phyloP scores from a whole-genome alignment of 2,888 invertebrate genomes.

The Mechanitis mazaeus region DNA sequence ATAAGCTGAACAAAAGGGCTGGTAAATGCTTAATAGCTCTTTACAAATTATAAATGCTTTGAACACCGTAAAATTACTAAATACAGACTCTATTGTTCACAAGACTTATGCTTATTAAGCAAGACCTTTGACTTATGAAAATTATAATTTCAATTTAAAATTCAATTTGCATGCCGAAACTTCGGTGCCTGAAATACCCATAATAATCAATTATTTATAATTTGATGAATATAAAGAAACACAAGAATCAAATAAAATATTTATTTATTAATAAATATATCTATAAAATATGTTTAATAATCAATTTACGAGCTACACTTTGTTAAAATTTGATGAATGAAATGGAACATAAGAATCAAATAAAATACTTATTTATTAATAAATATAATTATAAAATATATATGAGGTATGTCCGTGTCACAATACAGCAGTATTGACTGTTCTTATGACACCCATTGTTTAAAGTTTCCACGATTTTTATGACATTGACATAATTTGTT shows the following conservation, averaged over 20 bases:
- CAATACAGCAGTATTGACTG: neutral
- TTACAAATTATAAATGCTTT: conserved; percentile 16
- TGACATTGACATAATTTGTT: conserved; percentile 24
- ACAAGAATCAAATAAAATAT: no score
- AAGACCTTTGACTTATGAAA: conserved; percentile 21
- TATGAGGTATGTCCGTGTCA: neutral
- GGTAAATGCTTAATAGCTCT: conserved; percentile 11
- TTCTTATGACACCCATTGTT: neutral
- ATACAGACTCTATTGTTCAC: conserved; percentile 20
- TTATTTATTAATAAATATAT: no score
- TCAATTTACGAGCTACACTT: no score
- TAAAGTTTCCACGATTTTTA: conserved; percentile 9
- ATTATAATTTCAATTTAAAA: conserved; percentile 8
- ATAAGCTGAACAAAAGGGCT: neutral
- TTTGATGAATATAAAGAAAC: no score
- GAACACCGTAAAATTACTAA: conserved; percentile 21
- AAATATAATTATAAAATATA: neutral
- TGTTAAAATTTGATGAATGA: no score
- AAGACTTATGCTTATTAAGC: conserved; percentile 21
- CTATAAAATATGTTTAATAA: no score
- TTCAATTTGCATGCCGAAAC: neutral
- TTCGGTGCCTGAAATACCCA: neutral
- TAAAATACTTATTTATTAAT: no score
- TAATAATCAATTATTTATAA: no score
- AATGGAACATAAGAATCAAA: no score